Percentiles rank a stretch among this genome's conserved stretches.
Conservation (phyloP, 1,140 invertebrate genomes). For the Himalopsyche phryganea region DNA sequence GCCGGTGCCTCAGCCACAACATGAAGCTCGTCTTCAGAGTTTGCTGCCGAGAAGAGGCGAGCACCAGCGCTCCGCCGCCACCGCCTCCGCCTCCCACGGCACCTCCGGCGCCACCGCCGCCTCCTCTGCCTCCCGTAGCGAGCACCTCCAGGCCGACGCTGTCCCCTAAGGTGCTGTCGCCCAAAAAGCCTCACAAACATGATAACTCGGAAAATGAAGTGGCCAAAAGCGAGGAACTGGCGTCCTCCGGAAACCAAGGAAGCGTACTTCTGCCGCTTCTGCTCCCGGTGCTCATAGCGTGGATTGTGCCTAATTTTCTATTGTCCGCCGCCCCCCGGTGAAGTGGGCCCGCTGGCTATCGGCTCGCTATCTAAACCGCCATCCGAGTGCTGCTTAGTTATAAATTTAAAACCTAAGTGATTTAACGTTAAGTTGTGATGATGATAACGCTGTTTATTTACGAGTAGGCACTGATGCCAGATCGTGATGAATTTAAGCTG, state of each 20-base stretch:
- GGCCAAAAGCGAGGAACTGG: constrained; percentile 87
- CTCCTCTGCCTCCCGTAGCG: constrained; percentile 32
- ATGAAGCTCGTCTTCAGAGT: constrained; percentile 97
- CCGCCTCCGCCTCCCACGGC: constrained; percentile 52
- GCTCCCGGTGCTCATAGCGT: constrained; percentile 43
- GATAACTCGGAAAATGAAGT: constrained; percentile 88
- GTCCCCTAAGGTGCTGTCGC: constrained; percentile 45
- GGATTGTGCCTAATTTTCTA: constrained; percentile 43
- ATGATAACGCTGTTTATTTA: too few relatives aligned
- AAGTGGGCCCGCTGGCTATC: constrained; percentile 34
- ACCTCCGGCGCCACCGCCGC: constrained; percentile 52
- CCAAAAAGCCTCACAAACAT: constrained; percentile 67
- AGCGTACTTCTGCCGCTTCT: constrained; percentile 38
- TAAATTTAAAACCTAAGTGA: too few relatives aligned
- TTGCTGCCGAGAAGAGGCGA: constrained; percentile 70
- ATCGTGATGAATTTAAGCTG: too few relatives aligned
- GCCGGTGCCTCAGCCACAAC: constrained; percentile 85
- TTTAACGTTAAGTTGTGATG: too few relatives aligned
- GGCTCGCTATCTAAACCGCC: neutral
- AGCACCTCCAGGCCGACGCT: constrained; percentile 32
- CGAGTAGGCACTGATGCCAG: too few relatives aligned
- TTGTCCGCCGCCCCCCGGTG: constrained; percentile 49
- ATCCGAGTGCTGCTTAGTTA: too few relatives aligned
- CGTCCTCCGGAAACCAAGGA: constrained; percentile 54
- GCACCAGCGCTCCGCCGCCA: constrained; percentile 49